phyloP scores from a whole-genome alignment of 2,113 vertebrate genomes.

The Solenodon paradoxus region DNA sequence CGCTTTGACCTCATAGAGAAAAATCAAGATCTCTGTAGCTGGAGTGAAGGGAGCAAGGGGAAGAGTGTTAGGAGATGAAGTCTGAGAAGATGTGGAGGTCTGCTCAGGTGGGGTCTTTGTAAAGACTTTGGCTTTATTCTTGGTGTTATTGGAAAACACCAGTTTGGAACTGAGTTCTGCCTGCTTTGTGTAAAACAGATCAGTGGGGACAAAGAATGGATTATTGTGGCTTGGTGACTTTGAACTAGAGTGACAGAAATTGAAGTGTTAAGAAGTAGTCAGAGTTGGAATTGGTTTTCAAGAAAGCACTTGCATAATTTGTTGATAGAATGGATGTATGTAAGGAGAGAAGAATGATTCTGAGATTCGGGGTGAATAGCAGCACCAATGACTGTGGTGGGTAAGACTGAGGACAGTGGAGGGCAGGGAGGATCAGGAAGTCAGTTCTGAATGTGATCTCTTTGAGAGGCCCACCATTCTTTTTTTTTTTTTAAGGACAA shows the following conservation, averaged over 20 bases:
- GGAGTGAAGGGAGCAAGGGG: neutral
- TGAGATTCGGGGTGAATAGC: neutral
- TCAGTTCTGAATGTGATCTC: neutral
- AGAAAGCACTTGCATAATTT: neutral
- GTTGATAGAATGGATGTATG: neutral
- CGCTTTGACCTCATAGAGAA: neutral
- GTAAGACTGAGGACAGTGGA: neutral
- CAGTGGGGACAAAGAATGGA: neutral
- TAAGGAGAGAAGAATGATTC: neutral
- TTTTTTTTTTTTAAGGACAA: too few relatives aligned
- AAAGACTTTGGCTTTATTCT: neutral
- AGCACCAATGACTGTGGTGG: neutral
- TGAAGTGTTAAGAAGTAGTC: neutral
- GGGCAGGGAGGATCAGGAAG: neutral
- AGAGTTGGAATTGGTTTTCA: slow-evolving; percentile 5
- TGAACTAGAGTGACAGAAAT: neutral
- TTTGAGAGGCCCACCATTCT: neutral
- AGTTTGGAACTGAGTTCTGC: neutral
- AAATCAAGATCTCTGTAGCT: neutral
- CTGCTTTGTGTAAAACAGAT: neutral
- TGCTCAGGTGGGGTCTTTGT: neutral
- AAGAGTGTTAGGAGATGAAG: neutral
- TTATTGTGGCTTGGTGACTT: too few relatives aligned
- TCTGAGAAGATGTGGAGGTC: neutral
- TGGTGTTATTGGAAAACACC: neutral